Percentiles rank a stretch among this genome's conserved stretches.
Conservation (phyloP, 92 coral and sea anemone species). For the Paramuricea clavata region DNA sequence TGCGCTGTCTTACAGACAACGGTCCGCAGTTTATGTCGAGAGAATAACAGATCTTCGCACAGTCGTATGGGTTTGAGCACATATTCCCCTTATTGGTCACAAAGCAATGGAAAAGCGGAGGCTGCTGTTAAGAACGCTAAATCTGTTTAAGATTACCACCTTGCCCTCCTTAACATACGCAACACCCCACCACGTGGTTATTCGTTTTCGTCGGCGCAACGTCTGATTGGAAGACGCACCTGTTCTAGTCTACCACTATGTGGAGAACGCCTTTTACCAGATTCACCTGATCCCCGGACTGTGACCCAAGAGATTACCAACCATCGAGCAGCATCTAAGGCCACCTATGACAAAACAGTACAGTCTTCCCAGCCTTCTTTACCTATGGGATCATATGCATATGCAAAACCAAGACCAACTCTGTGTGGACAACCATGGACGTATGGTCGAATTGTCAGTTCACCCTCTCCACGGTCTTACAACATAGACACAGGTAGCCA, state of each 20-base stretch:
- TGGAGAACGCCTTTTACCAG: conserved; percentile 51
- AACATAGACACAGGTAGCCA: conserved; percentile 41
- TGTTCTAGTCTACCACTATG: too few relatives aligned
- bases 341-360: conserved; percentile 56
- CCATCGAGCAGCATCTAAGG: conserved; percentile 27
- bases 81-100: too few relatives aligned
- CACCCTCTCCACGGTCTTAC: conserved; percentile 29
- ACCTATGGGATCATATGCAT: too few relatives aligned
- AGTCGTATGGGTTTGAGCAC: not conserved
- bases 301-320: conserved; percentile 35
- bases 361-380: conserved; percentile 27
- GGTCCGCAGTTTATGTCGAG: too few relatives aligned
- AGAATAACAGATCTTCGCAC: not conserved
- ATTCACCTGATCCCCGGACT: conserved; percentile 43
- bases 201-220: conserved; percentile 56
- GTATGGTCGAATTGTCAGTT: conserved; percentile 47
- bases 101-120: too few relatives aligned
- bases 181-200: too few relatives aligned
- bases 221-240: conserved; percentile 62
- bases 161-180: too few relatives aligned
- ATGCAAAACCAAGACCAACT: conserved; percentile 47
- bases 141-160: conserved; percentile 33
- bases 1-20: conserved; percentile 42
- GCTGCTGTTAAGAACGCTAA: conserved; percentile 23
- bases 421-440: conserved; percentile 47